Conservation (phyloP, 2,113 vertebrate species). For the Atrichornis clamosus region DNA sequence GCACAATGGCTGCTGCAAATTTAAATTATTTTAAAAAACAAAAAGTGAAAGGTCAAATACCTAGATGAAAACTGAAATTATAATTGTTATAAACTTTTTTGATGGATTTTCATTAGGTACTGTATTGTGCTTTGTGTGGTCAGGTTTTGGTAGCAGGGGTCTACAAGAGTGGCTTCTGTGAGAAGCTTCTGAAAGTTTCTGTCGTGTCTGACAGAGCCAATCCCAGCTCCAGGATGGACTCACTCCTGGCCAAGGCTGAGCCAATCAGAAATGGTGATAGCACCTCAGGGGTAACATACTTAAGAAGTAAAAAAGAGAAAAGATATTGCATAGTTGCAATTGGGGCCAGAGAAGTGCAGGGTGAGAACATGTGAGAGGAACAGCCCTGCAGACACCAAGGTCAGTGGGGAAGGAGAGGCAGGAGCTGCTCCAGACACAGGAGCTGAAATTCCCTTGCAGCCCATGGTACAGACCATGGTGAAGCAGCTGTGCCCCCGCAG, state of each 20-base stretch:
- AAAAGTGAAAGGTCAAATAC: not conserved
- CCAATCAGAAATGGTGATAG: not conserved
- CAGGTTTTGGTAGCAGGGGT: fast-evolving
- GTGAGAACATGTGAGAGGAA: not conserved
- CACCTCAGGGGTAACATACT: not conserved
- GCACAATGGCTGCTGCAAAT: not conserved
- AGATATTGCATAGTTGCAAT: not conserved
- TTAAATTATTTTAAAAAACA: not conserved
- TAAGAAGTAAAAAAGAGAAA: not conserved
- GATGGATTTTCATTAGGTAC: not conserved
- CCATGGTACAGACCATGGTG: fast-evolving
- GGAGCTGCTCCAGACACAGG: fast-evolving
- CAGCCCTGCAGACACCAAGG: not conserved
- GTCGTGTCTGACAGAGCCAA: not conserved
- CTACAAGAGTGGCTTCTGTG: not conserved
- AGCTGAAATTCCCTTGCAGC: not conserved
- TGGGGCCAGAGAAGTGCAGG: not conserved
- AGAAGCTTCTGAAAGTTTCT: fast-evolving
- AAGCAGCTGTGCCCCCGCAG: not conserved
- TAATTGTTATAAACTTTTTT: not conserved
- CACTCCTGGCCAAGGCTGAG: not conserved
- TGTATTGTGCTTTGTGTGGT: not conserved
- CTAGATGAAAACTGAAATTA: not conserved
- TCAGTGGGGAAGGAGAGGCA: not conserved
- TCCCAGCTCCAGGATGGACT: not conserved